Evolutionary conservation across 2,888 invertebrate genomes (phyloP).

Genomic region (Synergus laeviventris): DNA sequence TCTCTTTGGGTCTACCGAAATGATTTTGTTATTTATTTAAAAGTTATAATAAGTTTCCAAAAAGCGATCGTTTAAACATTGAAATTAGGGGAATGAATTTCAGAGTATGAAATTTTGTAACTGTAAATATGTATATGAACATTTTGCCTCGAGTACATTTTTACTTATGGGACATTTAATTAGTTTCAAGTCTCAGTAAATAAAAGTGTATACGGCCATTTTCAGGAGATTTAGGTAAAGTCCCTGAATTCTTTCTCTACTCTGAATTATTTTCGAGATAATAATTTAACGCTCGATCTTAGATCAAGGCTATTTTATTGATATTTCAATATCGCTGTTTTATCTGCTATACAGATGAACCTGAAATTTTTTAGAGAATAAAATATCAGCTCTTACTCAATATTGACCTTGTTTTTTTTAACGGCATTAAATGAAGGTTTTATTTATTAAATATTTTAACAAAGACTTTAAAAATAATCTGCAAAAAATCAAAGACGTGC

Average conservation of each 20-base stretch:
- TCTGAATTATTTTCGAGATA: slow-evolving; percentile 2
- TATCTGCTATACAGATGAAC: slow-evolving; percentile 25
- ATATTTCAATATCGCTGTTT: slow-evolving; percentile 23
- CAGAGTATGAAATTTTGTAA: slow-evolving; percentile 21
- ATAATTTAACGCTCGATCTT: neutral
- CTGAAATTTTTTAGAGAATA: slow-evolving; percentile 19
- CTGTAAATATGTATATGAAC: slow-evolving; percentile 32
- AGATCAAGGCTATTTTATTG: slow-evolving; percentile 32
- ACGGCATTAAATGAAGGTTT: neutral
- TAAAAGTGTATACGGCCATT: slow-evolving; percentile 12
- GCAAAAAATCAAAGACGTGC: neutral
- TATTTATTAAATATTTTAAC: neutral
- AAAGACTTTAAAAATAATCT: neutral
- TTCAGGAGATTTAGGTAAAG: neutral
- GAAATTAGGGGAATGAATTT: slow-evolving; percentile 15
- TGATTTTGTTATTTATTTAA: slow-evolving; percentile 30
- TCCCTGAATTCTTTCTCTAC: slow-evolving; percentile 32
- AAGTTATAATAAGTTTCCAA: slow-evolving; percentile 10
- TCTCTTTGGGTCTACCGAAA: neutral
- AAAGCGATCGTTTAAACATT: slow-evolving; percentile 4
- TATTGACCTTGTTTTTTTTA: neutral
- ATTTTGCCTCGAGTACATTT: slow-evolving; percentile 6
- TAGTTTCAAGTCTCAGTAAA: neutral
- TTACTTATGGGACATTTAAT: slow-evolving; percentile 22
- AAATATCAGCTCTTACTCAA: neutral